Percentiles rank a stretch among this genome's conserved stretches.
These are phyloP conservation scores for Habroteleia sp. DNA, from an alignment of 2,888 invertebrate species.

Conservation along the genomic window DNA sequence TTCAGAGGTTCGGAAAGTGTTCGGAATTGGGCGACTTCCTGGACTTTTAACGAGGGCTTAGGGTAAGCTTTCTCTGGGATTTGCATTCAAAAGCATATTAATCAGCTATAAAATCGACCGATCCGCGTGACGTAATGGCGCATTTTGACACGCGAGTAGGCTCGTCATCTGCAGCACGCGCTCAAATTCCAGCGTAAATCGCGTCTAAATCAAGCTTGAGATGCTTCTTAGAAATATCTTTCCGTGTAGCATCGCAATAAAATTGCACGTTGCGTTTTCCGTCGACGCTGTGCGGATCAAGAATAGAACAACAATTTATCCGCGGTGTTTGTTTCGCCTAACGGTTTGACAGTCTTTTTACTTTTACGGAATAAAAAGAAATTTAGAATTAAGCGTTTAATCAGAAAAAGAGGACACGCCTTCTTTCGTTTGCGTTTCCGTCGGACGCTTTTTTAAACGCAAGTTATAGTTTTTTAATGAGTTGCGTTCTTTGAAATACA, in stretches of 20 bases:
- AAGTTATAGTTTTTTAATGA: no score
- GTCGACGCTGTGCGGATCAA: conserved; percentile 11
- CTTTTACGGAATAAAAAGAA: conserved; percentile 7
- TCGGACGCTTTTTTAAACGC: no score
- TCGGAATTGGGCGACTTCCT: conserved; percentile 38
- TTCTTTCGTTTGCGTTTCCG: not conserved
- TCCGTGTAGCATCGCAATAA: conserved; percentile 38
- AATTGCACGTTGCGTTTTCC: conserved; percentile 30
- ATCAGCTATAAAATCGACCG: not conserved
- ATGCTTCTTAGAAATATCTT: conserved; percentile 36
- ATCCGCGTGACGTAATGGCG: conserved; percentile 1
- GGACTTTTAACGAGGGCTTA: conserved; percentile 31
- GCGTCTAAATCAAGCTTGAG: conserved; percentile 31
- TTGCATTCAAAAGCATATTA: conserved; percentile 56
- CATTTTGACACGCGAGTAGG: not conserved
- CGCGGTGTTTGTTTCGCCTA: conserved; percentile 13
- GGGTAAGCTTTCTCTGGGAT: conserved; percentile 53
- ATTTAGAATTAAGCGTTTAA: conserved; percentile 14
- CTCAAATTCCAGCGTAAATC: conserved; percentile 25
- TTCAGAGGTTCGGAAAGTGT: conserved; percentile 24
- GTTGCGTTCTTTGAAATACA: no score
- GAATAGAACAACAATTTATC: conserved; percentile 46
- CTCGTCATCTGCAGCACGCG: not conserved
- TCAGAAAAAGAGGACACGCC: not conserved
- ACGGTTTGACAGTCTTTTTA: conserved; percentile 24